Percentiles rank a stretch among this genome's conserved stretches.
These are phyloP conservation scores for Lordiphosa mommai DNA, from an alignment of 1,140 invertebrate genomes.

Conservation along the genomic window DNA sequence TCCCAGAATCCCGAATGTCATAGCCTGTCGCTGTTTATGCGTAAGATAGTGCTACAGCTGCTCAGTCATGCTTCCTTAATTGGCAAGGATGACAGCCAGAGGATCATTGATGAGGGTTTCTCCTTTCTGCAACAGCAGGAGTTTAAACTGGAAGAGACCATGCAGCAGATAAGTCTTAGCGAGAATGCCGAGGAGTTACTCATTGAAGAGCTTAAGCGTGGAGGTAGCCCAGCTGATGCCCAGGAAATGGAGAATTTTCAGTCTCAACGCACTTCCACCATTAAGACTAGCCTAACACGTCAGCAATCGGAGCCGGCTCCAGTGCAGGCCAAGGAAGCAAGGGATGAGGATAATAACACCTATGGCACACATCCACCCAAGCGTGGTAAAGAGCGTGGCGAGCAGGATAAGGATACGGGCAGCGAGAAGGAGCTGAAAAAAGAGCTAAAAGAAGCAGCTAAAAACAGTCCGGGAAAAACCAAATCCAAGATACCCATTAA, in stretches of 20 bases:
- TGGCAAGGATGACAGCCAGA: slow-evolving; percentile 62
- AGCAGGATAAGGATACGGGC: slow-evolving; percentile 68
- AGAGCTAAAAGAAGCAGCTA: slow-evolving; percentile 36
- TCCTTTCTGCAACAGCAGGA: slow-evolving; percentile 74
- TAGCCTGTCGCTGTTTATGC: slow-evolving; percentile 90
- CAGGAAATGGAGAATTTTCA: slow-evolving; percentile 60
- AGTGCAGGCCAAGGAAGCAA: neutral
- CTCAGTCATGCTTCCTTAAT: slow-evolving; percentile 83
- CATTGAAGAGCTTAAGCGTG: slow-evolving; percentile 69
- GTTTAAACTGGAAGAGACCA: slow-evolving; percentile 72
- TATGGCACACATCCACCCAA: slow-evolving; percentile 77
- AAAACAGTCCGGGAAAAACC: slow-evolving; percentile 61
- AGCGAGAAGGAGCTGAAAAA: slow-evolving; percentile 61
- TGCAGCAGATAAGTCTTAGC: slow-evolving; percentile 68
- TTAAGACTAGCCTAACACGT: slow-evolving; percentile 51
- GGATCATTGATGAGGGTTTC: slow-evolving; percentile 71
- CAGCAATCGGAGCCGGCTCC: slow-evolving; percentile 74
- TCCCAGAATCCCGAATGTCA: slow-evolving; percentile 81
- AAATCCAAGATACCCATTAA: slow-evolving; percentile 79
- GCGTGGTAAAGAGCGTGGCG: slow-evolving; percentile 41
- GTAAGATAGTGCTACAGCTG: slow-evolving; percentile 90
- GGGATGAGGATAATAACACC: slow-evolving; percentile 25
- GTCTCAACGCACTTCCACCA: slow-evolving; percentile 57
- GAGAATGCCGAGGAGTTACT: slow-evolving; percentile 75
- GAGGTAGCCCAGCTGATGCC: slow-evolving; percentile 50